Evolutionary conservation across 2,797 vertebrate genomes (phyloP).

Genomic region (Malurus leucopterus): DNA sequence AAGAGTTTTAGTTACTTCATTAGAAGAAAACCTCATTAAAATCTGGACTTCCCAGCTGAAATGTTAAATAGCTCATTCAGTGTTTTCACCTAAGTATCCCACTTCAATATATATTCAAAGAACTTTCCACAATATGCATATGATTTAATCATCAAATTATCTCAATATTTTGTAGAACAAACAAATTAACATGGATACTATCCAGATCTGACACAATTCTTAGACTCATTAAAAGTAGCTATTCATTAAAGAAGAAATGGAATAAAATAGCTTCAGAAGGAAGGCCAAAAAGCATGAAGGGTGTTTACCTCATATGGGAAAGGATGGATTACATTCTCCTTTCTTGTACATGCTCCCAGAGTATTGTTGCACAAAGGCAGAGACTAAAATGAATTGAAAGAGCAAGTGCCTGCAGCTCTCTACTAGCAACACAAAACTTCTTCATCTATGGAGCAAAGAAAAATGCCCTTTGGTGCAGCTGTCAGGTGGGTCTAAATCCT

Average conservation of each 20-base stretch:
- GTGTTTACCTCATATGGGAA: neutral
- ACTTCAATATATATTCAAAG: neutral
- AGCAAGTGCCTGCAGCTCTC: neutral
- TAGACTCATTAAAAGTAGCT: neutral
- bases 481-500: neutral
- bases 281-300: neutral
- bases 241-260: neutral
- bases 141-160: neutral
- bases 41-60: neutral
- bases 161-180: neutral
- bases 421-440: neutral
- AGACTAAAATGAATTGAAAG: neutral
- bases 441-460: neutral
- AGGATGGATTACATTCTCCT: rapidly evolving
- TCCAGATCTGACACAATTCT: neutral
- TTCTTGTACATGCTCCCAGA: neutral
- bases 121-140: neutral
- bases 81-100: neutral
- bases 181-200: neutral
- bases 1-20: neutral
- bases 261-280: neutral
- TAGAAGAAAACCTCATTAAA: neutral
- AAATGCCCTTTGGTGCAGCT: neutral
- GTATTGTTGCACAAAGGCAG: neutral
- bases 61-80: neutral